Evolutionary conservation across 2,113 vertebrate genomes (phyloP).

Genomic region (Psilopogon haemacephalus): DNA sequence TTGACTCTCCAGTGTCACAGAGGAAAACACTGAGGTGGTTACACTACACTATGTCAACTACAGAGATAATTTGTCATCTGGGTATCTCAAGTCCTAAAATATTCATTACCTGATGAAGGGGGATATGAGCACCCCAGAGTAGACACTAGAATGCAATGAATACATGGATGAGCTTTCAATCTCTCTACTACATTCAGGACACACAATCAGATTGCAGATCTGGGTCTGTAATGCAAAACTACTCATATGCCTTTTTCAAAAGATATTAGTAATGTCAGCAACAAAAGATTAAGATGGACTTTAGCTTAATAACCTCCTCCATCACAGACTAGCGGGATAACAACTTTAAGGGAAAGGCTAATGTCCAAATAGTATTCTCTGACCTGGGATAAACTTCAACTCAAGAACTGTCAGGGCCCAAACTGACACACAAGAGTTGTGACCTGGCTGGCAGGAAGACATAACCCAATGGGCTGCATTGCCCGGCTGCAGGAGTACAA

Average conservation of each 20-base stretch:
- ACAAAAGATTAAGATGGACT: conserved; percentile 6
- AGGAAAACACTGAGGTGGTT: neutral
- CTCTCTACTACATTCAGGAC: neutral
- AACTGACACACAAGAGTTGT: neutral
- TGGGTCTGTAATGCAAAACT: neutral
- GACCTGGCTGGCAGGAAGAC: neutral
- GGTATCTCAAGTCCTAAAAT: neutral
- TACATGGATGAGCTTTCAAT: neutral
- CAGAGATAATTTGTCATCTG: neutral
- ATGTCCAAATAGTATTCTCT: conserved; percentile 47
- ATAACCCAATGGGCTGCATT: neutral
- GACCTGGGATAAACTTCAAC: conserved; percentile 29
- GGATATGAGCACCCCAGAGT: neutral
- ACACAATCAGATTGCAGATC: neutral
- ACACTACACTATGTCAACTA: neutral
- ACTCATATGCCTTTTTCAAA: neutral
- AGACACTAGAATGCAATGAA: neutral
- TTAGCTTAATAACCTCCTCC: conserved; percentile 39
- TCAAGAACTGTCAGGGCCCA: neutral
- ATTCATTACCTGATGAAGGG: neutral
- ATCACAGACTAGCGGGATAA: neutral
- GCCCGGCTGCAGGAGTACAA: neutral
- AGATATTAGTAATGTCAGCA: neutral
- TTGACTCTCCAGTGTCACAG: neutral
- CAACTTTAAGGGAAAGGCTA: conserved; percentile 23